These are phyloP conservation scores for Champsocephalus gunnari DNA, from an alignment of 2,797 vertebrate genomes.

Conservation along the genomic window DNA sequence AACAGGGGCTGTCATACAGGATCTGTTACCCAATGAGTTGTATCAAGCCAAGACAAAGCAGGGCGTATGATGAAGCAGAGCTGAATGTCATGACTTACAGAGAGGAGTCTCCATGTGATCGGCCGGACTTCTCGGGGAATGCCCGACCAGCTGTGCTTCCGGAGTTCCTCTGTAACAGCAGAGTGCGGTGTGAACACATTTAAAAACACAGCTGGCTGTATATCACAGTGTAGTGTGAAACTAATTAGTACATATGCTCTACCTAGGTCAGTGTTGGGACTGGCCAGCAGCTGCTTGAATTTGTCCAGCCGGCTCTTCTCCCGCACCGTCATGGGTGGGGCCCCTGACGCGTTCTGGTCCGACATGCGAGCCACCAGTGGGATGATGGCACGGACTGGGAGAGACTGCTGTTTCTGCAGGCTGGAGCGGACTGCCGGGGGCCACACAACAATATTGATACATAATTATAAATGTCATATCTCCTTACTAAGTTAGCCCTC, in stretches of 20 bases:
- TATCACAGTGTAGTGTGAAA: neutral
- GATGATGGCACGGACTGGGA: conserved; percentile 93
- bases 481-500: neutral
- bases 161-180: conserved; percentile 90
- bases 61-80: neutral
- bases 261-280: conserved; percentile 96
- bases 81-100: conserved; percentile 85
- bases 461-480: neutral
- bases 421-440: conserved; percentile 79
- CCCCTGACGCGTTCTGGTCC: conserved; percentile 97
- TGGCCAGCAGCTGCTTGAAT: conserved; percentile 93
- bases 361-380: conserved; percentile 97
- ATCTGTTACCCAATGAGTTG: neutral
- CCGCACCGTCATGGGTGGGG: conserved; percentile 94
- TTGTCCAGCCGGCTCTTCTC: conserved; percentile 97
- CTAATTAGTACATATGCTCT: conserved; percentile 28
- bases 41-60: neutral
- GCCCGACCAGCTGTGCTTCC: conserved; percentile 98
- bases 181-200: neutral
- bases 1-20: no score
- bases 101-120: conserved; percentile 96
- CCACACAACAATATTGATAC: neutral
- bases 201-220: neutral
- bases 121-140: conserved; percentile 96
- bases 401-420: conserved; percentile 94